Evolutionary conservation across 2,797 vertebrate genomes (phyloP).

Genomic region (Manis crassicaudata): DNA sequence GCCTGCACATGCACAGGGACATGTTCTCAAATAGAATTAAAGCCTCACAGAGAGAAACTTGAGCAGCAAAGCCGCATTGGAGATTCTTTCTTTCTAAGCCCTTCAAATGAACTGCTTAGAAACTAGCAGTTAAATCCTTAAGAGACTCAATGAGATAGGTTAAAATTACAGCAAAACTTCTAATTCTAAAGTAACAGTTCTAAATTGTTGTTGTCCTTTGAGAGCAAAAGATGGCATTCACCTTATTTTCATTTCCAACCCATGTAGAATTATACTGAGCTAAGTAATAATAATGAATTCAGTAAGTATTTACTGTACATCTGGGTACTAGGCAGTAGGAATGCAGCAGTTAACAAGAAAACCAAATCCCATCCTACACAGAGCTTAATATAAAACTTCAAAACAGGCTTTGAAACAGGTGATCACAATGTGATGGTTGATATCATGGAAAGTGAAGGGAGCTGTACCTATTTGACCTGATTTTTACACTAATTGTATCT

Average conservation of each 20-base stretch:
- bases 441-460: not conserved
- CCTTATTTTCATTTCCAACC: not conserved
- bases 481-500: not conserved
- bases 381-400: not conserved
- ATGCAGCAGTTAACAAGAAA: not conserved
- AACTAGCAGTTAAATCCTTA: not conserved
- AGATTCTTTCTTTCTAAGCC: not conserved
- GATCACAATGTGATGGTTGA: not conserved
- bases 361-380: not conserved
- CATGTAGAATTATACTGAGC: not conserved
- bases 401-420: not conserved
- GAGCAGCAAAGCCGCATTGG: not conserved
- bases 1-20: not conserved
- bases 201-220: not conserved
- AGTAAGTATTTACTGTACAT: not conserved
- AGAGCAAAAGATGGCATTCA: not conserved
- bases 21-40: not conserved
- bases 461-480: not conserved
- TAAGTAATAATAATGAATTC: not conserved
- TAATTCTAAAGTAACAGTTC: not conserved
- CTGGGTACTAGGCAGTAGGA: not conserved
- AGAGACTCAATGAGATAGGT: not conserved
- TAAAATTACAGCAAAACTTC: not conserved
- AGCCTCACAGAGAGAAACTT: not conserved
- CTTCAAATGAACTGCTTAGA: not conserved